phyloP scores from a whole-genome alignment of 1,140 invertebrate species.

The Neomicropteryx cornuta region DNA sequence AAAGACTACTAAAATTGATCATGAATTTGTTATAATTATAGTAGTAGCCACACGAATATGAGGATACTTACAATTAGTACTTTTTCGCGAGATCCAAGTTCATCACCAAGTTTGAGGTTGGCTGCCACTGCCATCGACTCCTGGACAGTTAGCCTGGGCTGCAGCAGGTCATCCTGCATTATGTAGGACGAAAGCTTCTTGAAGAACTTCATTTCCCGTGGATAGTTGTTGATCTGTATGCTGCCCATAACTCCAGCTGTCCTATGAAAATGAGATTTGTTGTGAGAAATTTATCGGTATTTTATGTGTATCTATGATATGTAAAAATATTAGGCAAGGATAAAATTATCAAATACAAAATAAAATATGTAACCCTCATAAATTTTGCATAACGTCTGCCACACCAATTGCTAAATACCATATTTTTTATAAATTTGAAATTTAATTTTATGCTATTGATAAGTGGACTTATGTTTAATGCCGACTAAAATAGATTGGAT shows the following conservation, averaged over 20 bases:
- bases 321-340: background rate
- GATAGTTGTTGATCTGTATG: conserved; percentile 64
- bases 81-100: conserved; percentile 29
- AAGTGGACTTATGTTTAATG: too few relatives aligned
- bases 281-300: too few relatives aligned
- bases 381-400: too few relatives aligned
- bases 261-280: conserved; percentile 23
- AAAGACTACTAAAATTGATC: conserved; percentile 1
- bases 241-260: conserved; percentile 50
- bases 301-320: too few relatives aligned
- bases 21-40: too few relatives aligned
- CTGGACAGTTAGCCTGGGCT: conserved; percentile 66
- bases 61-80: conserved; percentile 28
- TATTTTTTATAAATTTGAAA: too few relatives aligned
- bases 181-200: conserved; percentile 81
- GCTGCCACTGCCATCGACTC: conserved; percentile 80
- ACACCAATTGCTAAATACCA: too few relatives aligned
- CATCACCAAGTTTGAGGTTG: conserved; percentile 65
- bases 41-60: too few relatives aligned
- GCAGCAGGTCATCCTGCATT: conserved; percentile 79
- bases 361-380: background rate
- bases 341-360: conserved; percentile 4
- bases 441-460: too few relatives aligned
- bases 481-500: too few relatives aligned
- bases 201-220: conserved; percentile 59